Conservation (phyloP, 2,797 vertebrate species). For the Enteromius paludinosus region DNA sequence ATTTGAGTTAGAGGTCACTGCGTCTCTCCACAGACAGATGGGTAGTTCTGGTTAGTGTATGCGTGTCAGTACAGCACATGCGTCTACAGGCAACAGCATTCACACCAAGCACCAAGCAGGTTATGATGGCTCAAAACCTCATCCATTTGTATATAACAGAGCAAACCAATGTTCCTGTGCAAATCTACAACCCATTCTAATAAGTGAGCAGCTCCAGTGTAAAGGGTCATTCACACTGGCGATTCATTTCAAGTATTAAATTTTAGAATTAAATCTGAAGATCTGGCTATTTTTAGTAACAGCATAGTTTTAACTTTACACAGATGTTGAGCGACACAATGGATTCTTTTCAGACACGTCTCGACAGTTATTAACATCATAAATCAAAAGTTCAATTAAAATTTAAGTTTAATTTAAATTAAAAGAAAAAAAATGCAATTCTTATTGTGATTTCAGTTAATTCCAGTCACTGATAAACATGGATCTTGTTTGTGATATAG, state of each 20-base stretch:
- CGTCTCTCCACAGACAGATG: conserved; percentile 42
- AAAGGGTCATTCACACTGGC: not conserved
- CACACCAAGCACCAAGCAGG: conserved; percentile 83
- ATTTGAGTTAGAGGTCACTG: conserved; percentile 14
- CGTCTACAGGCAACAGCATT: conserved; percentile 57
- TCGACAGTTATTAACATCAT: not conserved
- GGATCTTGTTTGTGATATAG: not conserved
- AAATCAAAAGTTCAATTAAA: not conserved
- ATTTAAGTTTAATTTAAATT: too few relatives aligned
- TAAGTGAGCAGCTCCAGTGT: not conserved
- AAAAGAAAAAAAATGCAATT: not conserved
- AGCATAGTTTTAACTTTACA: not conserved
- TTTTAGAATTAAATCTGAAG: not conserved
- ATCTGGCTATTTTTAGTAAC: not conserved
- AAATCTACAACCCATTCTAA: not conserved
- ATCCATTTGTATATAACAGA: not conserved
- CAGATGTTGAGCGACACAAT: not conserved
- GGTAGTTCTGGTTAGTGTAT: conserved; percentile 60
- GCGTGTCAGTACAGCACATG: conserved; percentile 67
- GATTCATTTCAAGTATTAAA: not conserved
- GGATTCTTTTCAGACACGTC: not conserved
- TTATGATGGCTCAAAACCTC: conserved; percentile 72
- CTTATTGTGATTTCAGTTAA: not conserved
- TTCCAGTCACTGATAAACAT: not conserved
- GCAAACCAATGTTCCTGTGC: not conserved